Base-by-base conservation (phyloP, 2,888 invertebrate species). In the Macrostomum cliftonense region DNA sequence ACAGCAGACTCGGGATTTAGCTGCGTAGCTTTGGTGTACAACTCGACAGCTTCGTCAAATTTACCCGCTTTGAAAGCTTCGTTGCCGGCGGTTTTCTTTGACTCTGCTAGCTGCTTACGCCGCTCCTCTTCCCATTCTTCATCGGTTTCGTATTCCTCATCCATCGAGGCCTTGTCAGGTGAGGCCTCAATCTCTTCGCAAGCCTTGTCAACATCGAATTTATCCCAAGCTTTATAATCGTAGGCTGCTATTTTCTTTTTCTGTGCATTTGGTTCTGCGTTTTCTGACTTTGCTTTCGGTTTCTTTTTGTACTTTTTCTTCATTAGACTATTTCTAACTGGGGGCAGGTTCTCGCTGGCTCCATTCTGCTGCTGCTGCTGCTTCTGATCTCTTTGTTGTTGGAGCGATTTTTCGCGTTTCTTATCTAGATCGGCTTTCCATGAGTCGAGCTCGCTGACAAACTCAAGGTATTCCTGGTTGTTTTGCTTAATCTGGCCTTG, bases 201-300 rank as follows among this genome's bases (percentile, higher is more conserved):
- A 12, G 21, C 45, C 14, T 45, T 45, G 28, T 45, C 45, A 20
- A 76, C 80, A 76, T 83, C 81, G 75, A 79, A 83, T 60, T 79
- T 79, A 37, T 82, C 81, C 83, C 83, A 83, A 44, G 79, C 74
- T 37, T 72, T 58, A 68, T 82, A 83, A 68, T 83, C 81, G 47
- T 72, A 75, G 0, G 77, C 70, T 49, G 73, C 68, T 38, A 80
- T 78, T 56, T 76, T 71, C 56, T 75, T 59, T 37, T 52, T 53
- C 50, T 66, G 64, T 42, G 56, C 55, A 2, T 44, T 46, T 37
- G 49, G 50, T n/a, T 46, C 51, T n/a, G 42, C 78, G 46, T 74
- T 69, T 59, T 80, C 79, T 79, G 80, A 80, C 63, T 74, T 75
- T 28, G 54, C 52, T 48, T 58, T 60, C 45, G 57, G 59, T 42